phyloP scores from a whole-genome alignment of 2,113 vertebrate species.

The Herpetotheres cachinnans region DNA sequence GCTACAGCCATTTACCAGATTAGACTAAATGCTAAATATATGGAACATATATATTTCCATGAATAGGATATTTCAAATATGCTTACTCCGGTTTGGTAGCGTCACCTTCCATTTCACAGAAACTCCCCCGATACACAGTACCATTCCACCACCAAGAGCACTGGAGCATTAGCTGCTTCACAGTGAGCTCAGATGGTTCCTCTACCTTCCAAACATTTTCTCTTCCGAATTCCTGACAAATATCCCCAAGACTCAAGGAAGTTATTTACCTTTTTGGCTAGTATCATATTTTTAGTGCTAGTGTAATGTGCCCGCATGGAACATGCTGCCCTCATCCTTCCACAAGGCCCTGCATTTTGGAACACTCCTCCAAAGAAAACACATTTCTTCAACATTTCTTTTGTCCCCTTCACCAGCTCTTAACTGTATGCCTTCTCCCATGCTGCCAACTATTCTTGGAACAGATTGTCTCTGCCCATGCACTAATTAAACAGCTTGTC shows the following conservation, averaged over 20 bases:
- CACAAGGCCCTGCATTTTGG: background rate
- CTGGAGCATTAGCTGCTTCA: background rate
- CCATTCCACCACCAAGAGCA: conserved; percentile 2
- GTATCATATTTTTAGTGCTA: background rate
- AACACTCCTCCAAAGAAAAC: background rate
- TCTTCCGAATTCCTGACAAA: conserved; percentile 16
- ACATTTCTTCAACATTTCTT: background rate
- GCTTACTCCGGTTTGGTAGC: background rate
- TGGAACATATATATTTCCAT: background rate
- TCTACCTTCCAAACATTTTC: background rate
- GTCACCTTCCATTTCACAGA: background rate
- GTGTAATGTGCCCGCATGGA: background rate
- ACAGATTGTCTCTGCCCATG: background rate
- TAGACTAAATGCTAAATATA: background rate
- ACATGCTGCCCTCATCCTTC: background rate
- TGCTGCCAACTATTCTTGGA: background rate
- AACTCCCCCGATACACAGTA: background rate
- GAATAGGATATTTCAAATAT: background rate
- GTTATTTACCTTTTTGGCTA: background rate
- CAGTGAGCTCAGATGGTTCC: conserved; percentile 2
- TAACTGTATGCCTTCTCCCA: background rate
- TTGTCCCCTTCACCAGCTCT: background rate
- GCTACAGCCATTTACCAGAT: background rate
- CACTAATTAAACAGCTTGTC: background rate
- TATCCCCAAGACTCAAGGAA: background rate